phyloP scores from a whole-genome alignment of 2,113 vertebrate species.

The Notothenia rossii region DNA sequence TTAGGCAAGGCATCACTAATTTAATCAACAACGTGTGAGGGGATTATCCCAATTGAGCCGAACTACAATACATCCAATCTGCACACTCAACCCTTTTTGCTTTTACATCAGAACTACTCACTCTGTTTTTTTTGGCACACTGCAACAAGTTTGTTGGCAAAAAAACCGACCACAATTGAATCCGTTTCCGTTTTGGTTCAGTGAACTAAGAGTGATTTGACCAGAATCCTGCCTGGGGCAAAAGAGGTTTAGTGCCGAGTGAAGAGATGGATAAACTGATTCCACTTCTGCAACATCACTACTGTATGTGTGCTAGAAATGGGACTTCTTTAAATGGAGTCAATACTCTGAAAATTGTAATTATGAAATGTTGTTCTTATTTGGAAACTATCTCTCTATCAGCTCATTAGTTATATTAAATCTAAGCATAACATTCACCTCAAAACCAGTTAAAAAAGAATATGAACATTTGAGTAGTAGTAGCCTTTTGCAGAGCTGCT shows the following conservation, averaged over 20 bases:
- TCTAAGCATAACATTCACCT: neutral
- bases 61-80: too few relatives aligned
- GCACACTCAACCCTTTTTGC: too few relatives aligned
- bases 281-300: neutral
- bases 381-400: neutral
- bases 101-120: neutral
- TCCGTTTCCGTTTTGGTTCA: conserved; percentile 45
- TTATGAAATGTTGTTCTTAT: neutral
- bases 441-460: neutral
- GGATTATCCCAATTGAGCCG: too few relatives aligned
- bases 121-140: conserved; percentile 1
- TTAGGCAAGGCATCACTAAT: neutral
- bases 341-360: neutral
- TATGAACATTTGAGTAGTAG: neutral
- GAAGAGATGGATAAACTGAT: conserved; percentile 15
- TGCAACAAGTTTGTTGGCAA: conserved; percentile 25
- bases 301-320: neutral
- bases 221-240: conserved; percentile 21
- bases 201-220: conserved; percentile 40
- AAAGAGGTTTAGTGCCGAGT: conserved; percentile 19
- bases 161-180: conserved; percentile 28
- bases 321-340: neutral
- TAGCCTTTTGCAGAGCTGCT: neutral
- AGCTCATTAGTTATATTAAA: neutral
- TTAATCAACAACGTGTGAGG: conserved; percentile 1